Percentiles rank a stretch among this genome's conserved stretches.
These are phyloP conservation scores for Zalophus californianus DNA, from an alignment of 2,797 vertebrate genomes.

Conservation along the genomic window DNA sequence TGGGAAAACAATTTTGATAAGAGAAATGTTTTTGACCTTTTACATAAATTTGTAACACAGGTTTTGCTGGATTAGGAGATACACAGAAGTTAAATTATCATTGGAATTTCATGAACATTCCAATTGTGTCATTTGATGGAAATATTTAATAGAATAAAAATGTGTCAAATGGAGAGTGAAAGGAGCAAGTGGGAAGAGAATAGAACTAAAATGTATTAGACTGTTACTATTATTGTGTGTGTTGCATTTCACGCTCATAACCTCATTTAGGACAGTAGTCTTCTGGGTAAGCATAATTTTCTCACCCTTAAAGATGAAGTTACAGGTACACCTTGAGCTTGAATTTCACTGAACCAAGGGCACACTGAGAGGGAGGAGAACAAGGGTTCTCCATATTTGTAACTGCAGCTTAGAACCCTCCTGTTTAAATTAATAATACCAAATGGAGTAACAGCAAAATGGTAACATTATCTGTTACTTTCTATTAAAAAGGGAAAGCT, in stretches of 20 bases:
- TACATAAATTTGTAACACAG: conserved; percentile 73
- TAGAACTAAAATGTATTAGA: neutral
- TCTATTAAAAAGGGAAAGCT: neutral
- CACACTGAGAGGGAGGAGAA: neutral
- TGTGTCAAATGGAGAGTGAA: neutral
- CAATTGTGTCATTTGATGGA: neutral
- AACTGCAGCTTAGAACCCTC: neutral
- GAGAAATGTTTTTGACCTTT: conserved; percentile 73
- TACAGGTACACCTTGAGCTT: neutral
- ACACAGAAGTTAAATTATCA: conserved; percentile 78
- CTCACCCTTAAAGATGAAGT: neutral
- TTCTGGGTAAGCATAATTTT: neutral
- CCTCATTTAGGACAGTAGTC: neutral
- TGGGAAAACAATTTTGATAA: conserved; percentile 53
- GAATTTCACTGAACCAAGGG: neutral
- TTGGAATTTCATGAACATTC: conserved; percentile 19
- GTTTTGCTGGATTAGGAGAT: conserved; percentile 74
- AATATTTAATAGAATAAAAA: conserved; percentile 5
- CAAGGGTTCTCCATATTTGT: neutral
- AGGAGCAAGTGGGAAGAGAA: neutral
- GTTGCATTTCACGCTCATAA: neutral
- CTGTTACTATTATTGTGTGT: neutral
- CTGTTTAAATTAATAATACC: neutral
- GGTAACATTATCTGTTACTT: neutral
- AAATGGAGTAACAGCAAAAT: neutral